Evolutionary conservation across 2,113 vertebrate species (phyloP).

Genomic region (Channa maculata): DNA sequence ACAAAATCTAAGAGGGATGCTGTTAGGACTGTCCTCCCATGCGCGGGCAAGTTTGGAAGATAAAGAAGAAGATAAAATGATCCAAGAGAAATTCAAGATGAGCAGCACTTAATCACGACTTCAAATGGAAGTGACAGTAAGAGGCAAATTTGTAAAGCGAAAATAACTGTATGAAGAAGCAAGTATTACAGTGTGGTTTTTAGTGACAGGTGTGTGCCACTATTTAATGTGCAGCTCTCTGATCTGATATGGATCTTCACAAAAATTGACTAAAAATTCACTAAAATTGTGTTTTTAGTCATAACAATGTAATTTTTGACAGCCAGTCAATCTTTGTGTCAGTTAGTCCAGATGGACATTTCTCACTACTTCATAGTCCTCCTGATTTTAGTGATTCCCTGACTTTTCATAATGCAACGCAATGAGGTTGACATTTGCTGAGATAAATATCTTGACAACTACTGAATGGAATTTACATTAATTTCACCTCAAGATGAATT

Average conservation of each 20-base stretch:
- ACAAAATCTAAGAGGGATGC: slow-evolving; percentile 46
- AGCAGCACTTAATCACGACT: slow-evolving; percentile 52
- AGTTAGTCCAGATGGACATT: background rate
- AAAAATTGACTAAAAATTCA: too few species aligned
- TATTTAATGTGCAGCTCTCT: slow-evolving; percentile 6
- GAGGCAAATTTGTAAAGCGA: slow-evolving; percentile 56
- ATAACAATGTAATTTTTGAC: too few species aligned
- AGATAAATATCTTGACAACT: too few species aligned
- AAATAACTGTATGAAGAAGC: slow-evolving; percentile 53
- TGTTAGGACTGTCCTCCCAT: slow-evolving; percentile 47
- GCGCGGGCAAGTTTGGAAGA: slow-evolving; percentile 50
- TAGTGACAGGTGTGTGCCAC: slow-evolving; percentile 4
- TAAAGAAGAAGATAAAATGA: slow-evolving; percentile 65
- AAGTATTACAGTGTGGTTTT: slow-evolving; percentile 35
- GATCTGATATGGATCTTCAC: background rate
- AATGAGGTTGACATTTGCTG: too few species aligned
- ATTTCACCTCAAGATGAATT: too few species aligned
- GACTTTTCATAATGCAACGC: too few species aligned
- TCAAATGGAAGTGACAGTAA: slow-evolving; percentile 70
- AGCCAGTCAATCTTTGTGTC: background rate
- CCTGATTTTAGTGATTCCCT: too few species aligned
- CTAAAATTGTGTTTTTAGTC: too few species aligned
- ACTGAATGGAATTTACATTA: too few species aligned
- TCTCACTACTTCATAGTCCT: background rate
- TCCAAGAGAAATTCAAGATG: slow-evolving; percentile 45